Base-by-base conservation (phyloP, 2,888 invertebrate genomes). In the Idaea biselata region DNA sequence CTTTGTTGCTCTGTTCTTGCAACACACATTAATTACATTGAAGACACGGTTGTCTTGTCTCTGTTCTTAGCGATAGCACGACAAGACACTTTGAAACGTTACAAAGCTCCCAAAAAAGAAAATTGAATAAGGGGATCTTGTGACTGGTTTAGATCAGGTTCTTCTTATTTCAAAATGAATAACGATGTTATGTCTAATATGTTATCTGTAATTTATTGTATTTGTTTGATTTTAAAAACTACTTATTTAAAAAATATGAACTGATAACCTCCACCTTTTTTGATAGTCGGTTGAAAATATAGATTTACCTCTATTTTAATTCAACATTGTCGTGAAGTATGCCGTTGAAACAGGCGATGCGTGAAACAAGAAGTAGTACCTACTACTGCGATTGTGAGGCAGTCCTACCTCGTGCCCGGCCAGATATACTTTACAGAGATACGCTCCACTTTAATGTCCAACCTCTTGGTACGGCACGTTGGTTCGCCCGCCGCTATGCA, bases 351-450 rank as follows among this genome's bases (percentile, higher is more conserved):
- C 72, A 83, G 80, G 79, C 84, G 85, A 78, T 82, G 85, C 85
- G 82, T 86, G 83, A 84, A 86, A 86, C 82, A 83, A 86, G 82
- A 82, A 84, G 75, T 77, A 80, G 78, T 76, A 72, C 70, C 76
- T 78, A 80, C 8, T n/a, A n/a, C 1, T 32, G 78, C 82, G 78
- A 84, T 82, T 83, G 83, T 80, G 73, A 71, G 76, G 79, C 83
- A 81, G 81, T 83, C 79, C 75, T 79, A 71, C 67, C 71, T 71
- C 73, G 71, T 69, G 78, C 76, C 75, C 76, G 73, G 76, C 76
- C 77, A 84, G 83, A 86, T 87, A 84, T 86, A 86, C 78, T 85
- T 81, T 78, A 77, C 76, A 76, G 79, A 84, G 83, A 85, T 84
- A 84, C 80, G 75, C 73, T 81, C 77, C 75, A 79, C 79, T 83